phyloP scores from a whole-genome alignment of 64 coral and sea anemone genomes.

The Dendronephthya gigantea region DNA sequence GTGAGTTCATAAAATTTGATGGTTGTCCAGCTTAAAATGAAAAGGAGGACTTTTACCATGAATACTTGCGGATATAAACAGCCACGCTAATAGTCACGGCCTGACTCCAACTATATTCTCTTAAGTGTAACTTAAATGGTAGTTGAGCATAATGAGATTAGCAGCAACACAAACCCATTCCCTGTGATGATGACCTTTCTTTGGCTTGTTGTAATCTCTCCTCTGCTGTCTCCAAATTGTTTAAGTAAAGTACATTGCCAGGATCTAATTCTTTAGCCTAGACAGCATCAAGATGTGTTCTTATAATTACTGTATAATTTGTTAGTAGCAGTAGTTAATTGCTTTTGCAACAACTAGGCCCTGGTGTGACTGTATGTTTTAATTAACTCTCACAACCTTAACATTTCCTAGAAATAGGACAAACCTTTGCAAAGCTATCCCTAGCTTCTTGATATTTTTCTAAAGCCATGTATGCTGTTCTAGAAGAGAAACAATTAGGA shows the following conservation, averaged over 20 bases:
- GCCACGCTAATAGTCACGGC: too few species aligned
- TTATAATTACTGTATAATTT: too few species aligned
- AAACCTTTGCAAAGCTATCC: not conserved
- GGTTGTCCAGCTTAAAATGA: not conserved
- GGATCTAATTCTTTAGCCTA: conserved; percentile 2
- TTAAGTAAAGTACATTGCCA: not conserved
- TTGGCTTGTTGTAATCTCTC: not conserved
- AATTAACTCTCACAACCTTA: not conserved
- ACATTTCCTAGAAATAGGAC: not conserved
- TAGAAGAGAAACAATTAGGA: not conserved
- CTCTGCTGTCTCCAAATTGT: not conserved
- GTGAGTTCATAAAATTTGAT: not conserved
- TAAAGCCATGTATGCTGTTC: not conserved
- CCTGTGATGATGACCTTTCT: not conserved
- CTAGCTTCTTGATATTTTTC: conserved; percentile 3
- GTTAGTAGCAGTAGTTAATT: too few species aligned
- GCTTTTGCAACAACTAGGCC: too few species aligned
- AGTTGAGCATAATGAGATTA: too few species aligned
- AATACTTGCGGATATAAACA: too few species aligned
- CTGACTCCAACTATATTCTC: too few species aligned
- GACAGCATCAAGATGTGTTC: not conserved
- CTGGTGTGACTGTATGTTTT: too few species aligned
- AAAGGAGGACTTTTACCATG: not conserved
- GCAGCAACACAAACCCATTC: not conserved
- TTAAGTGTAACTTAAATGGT: too few species aligned